phyloP scores from a whole-genome alignment of 1,140 invertebrate species.

The Drosophila repleta region DNA sequence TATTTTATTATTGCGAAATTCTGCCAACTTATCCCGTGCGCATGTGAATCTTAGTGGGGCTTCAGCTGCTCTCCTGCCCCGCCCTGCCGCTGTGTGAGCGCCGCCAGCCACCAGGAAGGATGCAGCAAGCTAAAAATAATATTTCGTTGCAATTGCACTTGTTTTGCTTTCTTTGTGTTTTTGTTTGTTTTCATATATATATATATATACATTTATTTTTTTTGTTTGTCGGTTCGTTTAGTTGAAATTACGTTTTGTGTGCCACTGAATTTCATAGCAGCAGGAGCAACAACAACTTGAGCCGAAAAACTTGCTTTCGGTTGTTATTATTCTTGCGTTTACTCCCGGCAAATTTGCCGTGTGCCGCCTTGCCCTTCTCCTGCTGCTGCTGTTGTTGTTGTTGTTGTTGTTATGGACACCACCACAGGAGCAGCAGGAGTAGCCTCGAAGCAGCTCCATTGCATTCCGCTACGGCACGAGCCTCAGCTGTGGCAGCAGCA shows the following conservation, averaged over 20 bases:
- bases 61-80: neutral
- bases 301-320: conserved; percentile 78
- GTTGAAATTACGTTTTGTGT: conserved; percentile 81
- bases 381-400: too few species aligned
- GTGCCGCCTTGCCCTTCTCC: conserved; percentile 46
- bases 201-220: conserved; percentile 26
- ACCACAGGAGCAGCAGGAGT: conserved; percentile 10
- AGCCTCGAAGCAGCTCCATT: conserved; percentile 28
- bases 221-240: conserved; percentile 81
- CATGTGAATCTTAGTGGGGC: conserved; percentile 60
- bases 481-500: conserved; percentile 14
- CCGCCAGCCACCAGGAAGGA: conserved; percentile 73
- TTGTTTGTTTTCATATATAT: conserved; percentile 30
- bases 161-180: conserved; percentile 44
- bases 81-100: conserved; percentile 34
- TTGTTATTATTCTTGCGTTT: conserved; percentile 81
- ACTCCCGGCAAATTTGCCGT: conserved; percentile 81
- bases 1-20: conserved; percentile 83
- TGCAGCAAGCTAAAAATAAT: conserved; percentile 80
- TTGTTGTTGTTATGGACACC: conserved; percentile 61
- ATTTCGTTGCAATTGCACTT: conserved; percentile 69
- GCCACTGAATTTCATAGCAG: conserved; percentile 79
- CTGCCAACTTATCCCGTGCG: conserved; percentile 71
- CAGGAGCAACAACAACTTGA: conserved; percentile 57
- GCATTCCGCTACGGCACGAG: conserved; percentile 56